phyloP scores from a whole-genome alignment of 1,140 invertebrate species.

The Riptortus pedestris region DNA sequence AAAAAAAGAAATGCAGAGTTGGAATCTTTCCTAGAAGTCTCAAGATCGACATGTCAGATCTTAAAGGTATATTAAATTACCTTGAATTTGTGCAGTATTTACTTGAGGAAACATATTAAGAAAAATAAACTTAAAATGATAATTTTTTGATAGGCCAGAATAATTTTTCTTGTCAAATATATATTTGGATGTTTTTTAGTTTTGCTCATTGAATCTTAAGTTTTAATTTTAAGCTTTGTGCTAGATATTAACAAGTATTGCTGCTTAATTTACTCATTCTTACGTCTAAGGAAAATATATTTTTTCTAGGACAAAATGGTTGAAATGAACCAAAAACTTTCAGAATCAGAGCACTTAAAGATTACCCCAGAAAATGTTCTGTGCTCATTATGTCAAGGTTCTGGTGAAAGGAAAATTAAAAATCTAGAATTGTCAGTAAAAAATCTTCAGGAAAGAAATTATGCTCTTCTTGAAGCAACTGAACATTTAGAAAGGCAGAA shows the following conservation, averaged over 20 bases:
- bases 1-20: constrained; percentile 13
- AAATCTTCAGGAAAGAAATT: background rate
- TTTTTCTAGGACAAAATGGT: background rate
- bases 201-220: too few relatives aligned
- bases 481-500: background rate
- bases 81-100: background rate
- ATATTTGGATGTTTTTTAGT: too few relatives aligned
- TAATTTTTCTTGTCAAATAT: too few relatives aligned
- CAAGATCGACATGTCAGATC: background rate
- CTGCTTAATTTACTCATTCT: background rate
- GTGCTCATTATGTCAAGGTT: background rate
- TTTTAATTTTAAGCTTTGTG: background rate
- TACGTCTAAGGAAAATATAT: background rate
- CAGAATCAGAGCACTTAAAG: background rate
- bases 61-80: background rate
- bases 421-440: background rate
- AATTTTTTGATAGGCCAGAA: too few relatives aligned
- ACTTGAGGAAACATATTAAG: too few relatives aligned
- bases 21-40: constrained; percentile 9
- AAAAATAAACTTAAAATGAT: too few relatives aligned
- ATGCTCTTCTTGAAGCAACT: background rate
- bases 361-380: background rate
- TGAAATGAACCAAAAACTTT: background rate
- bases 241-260: background rate
- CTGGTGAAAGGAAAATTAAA: background rate